phyloP scores from a whole-genome alignment of 2,797 vertebrate species.

The Cetoscarus ocellatus region DNA sequence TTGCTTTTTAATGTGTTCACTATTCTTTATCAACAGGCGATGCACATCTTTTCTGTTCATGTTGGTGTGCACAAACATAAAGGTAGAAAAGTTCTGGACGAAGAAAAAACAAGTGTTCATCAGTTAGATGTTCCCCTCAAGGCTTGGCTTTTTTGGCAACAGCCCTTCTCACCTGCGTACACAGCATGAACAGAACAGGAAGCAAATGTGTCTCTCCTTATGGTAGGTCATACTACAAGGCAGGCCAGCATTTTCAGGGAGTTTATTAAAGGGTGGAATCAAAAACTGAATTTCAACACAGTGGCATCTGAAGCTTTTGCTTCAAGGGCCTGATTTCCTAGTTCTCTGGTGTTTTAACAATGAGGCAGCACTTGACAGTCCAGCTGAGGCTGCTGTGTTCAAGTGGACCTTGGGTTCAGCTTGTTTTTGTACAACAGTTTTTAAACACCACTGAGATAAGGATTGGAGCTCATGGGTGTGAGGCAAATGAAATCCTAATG shows the following conservation, averaged over 20 bases:
- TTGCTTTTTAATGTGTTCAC: constrained; percentile 5
- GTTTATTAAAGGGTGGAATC: constrained; percentile 55
- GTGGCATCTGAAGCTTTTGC: constrained; percentile 61
- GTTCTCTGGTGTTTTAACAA: constrained; percentile 72
- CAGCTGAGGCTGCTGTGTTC: constrained; percentile 53
- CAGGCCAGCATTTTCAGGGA: constrained; percentile 41
- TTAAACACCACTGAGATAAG: constrained; percentile 25
- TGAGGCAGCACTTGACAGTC: constrained; percentile 65
- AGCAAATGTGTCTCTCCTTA: constrained; percentile 68
- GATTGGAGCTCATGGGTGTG: constrained; percentile 1
- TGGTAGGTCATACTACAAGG: constrained; percentile 61
- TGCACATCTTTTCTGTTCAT: not conserved
- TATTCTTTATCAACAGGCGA: not conserved
- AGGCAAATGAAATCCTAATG: constrained; percentile 9
- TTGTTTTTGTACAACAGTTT: constrained; percentile 43
- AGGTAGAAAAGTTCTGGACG: not conserved
- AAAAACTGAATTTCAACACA: constrained; percentile 66
- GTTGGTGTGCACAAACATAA: not conserved
- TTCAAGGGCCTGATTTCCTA: constrained; percentile 70
- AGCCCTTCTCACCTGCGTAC: constrained; percentile 37
- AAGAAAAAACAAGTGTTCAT: constrained; percentile 26
- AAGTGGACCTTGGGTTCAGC: constrained; percentile 60
- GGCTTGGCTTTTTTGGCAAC: constrained; percentile 50
- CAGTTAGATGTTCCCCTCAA: constrained; percentile 63
- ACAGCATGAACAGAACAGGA: constrained; percentile 55